phyloP scores from a whole-genome alignment of 2,113 vertebrate genomes.

The Cygnus atratus region DNA sequence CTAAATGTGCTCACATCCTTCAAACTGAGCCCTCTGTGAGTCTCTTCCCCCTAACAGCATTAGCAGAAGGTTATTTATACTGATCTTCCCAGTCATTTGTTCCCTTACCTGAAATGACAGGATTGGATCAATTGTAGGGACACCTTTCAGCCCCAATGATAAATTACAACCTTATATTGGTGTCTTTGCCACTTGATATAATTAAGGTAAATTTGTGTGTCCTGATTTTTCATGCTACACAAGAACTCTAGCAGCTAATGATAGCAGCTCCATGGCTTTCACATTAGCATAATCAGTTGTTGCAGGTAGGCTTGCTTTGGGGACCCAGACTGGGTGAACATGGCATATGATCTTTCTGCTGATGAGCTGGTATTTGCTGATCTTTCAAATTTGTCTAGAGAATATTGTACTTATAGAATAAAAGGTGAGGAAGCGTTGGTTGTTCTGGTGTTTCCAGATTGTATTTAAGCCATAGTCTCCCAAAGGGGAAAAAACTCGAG shows the following conservation, averaged over 20 bases:
- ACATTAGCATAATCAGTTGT: neutral
- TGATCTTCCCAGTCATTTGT: neutral
- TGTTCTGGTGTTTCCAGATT: neutral
- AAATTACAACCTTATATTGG: neutral
- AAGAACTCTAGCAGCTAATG: slow-evolving; percentile 33
- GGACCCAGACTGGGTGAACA: neutral
- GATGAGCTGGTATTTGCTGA: neutral
- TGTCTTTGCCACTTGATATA: slow-evolving; percentile 50
- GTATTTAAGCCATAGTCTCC: neutral
- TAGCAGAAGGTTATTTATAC: neutral
- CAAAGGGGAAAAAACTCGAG: accelerated
- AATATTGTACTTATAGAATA: neutral
- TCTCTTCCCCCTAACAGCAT: neutral
- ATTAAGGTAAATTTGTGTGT: slow-evolving; percentile 49
- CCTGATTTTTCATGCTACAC: neutral
- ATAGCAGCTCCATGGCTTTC: neutral
- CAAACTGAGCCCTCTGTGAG: neutral
- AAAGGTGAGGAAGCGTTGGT: neutral
- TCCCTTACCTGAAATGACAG: neutral
- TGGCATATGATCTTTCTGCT: neutral
- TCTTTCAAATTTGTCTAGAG: neutral
- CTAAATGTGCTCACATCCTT: neutral
- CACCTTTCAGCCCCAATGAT: neutral
- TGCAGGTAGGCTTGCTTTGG: neutral
- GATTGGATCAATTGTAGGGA: neutral